phyloP scores from a whole-genome alignment of 2,113 vertebrate species.

The Ptilorrhoa leucosticta region DNA sequence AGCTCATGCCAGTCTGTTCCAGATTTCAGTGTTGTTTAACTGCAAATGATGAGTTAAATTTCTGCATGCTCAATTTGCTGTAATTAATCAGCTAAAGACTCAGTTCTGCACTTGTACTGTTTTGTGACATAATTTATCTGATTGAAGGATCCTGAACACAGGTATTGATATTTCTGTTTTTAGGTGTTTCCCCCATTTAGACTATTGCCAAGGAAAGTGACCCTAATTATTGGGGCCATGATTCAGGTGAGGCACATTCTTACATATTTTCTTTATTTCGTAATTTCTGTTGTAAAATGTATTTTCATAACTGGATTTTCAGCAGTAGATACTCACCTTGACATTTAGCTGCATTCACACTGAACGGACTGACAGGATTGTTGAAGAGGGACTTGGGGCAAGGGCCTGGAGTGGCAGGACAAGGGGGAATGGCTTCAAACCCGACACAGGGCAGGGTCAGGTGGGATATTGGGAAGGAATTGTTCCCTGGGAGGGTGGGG shows the following conservation, averaged over 20 bases:
- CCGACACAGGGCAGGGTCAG: rapidly evolving
- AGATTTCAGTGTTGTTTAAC: background rate
- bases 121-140: background rate
- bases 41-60: background rate
- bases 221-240: conserved; percentile 85
- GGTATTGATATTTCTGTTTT: background rate
- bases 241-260: conserved; percentile 83
- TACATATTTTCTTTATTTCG: background rate
- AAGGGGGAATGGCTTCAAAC: background rate
- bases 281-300: background rate
- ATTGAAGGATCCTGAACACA: background rate
- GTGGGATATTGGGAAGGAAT: background rate
- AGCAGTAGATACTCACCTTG: background rate
- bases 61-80: background rate
- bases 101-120: background rate
- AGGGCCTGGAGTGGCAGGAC: background rate
- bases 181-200: conserved; percentile 94
- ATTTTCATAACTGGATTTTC: background rate
- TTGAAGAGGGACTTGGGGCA: background rate
- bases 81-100: background rate
- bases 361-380: background rate
- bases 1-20: background rate
- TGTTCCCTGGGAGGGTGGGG: rapidly evolving
- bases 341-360: background rate
- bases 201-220: conserved; percentile 86